phyloP scores from a whole-genome alignment of 2,797 vertebrate species.

The Garrulus glandarius region DNA sequence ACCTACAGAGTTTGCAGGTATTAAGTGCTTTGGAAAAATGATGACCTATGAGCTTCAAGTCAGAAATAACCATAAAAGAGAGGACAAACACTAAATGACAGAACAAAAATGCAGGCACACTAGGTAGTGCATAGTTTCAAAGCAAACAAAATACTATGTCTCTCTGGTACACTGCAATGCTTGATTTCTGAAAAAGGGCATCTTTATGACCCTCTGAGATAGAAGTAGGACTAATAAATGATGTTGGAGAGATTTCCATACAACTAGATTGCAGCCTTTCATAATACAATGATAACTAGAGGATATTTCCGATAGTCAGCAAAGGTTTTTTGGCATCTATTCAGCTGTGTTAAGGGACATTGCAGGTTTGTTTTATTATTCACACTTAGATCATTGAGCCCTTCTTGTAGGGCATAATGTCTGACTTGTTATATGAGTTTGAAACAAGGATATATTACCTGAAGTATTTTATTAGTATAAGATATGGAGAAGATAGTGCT shows the following conservation, averaged over 20 bases:
- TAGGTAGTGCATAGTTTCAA: neutral
- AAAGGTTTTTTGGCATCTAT: neutral
- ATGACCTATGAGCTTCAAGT: neutral
- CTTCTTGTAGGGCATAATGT: neutral
- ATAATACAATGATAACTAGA: neutral
- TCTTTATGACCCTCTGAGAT: neutral
- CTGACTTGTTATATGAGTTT: neutral
- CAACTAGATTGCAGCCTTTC: neutral
- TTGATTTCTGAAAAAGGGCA: neutral
- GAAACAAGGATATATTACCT: neutral
- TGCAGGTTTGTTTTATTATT: neutral
- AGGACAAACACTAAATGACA: neutral
- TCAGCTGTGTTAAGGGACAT: neutral
- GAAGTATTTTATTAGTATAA: neutral
- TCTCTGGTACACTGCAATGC: neutral
- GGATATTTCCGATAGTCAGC: neutral
- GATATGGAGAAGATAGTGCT: neutral
- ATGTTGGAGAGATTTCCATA: neutral
- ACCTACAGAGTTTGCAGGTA: neutral
- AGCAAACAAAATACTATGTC: rapidly evolving
- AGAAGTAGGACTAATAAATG: neutral
- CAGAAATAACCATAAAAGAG: neutral
- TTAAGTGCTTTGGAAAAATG: neutral
- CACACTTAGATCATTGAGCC: neutral
- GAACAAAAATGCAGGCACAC: neutral